phyloP scores from a whole-genome alignment of 2,113 vertebrate species.

The Lethenteron camtschaticum region DNA sequence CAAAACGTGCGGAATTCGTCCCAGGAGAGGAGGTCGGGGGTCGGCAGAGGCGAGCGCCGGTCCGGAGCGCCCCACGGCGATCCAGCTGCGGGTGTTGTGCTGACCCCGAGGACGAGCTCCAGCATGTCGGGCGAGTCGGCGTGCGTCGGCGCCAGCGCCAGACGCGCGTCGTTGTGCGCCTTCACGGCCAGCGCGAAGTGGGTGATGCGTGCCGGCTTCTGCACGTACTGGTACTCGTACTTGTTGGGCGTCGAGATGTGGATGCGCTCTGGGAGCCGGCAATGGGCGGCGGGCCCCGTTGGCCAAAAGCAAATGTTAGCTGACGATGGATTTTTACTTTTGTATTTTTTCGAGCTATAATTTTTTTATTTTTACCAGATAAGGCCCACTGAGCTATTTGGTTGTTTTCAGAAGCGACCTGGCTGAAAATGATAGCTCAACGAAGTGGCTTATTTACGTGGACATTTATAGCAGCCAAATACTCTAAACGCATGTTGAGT shows the following conservation, averaged over 20 bases:
- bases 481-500: no score
- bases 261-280: slow-evolving; percentile 47
- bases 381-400: no score
- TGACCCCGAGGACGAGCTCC: slow-evolving; percentile 58
- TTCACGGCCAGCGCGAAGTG: slow-evolving; percentile 51
- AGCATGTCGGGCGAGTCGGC: slow-evolving; percentile 56
- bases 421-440: no score
- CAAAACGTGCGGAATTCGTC: slow-evolving; percentile 77
- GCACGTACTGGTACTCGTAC: slow-evolving; percentile 74
- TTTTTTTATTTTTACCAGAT: no score
- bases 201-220: slow-evolving; percentile 43
- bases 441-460: no score
- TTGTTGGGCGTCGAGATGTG: slow-evolving; percentile 85
- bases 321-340: no score
- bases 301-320: no score
- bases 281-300: not conserved
- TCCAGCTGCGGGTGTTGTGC: slow-evolving; percentile 61
- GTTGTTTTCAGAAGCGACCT: no score
- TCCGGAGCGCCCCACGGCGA: slow-evolving; percentile 57
- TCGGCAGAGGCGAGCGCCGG: slow-evolving; percentile 37
- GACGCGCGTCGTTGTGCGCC: slow-evolving; percentile 56
- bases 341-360: no score
- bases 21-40: slow-evolving; percentile 53
- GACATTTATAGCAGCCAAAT: no score
- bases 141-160: slow-evolving; percentile 49